Evolutionary conservation across 2,888 invertebrate genomes (phyloP), one percentile per base, ranked within the genome.

Genomic region (Mythimna loreyi): DNA sequence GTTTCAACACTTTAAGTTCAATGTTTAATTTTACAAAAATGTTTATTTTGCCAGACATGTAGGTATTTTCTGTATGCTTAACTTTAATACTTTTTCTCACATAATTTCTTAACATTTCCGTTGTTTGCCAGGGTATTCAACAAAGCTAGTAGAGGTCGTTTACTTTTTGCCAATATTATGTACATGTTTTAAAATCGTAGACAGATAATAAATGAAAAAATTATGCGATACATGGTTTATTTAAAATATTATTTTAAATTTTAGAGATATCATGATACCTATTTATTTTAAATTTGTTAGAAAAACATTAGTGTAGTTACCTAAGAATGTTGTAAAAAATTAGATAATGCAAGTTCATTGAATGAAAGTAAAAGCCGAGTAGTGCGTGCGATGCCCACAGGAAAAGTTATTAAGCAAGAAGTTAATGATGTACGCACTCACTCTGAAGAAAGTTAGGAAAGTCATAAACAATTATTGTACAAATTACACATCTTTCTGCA

Each of bases 391-490:
- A 21, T 65, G 59, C 23, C n/a, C 30, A 57, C 53, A 65, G 58
- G 66, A 61, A 78, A 66, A 61, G 66, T 49, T 69, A 55, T 67
- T 45, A 69, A 60, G 49, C 53, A 50, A 30, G 8, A 50, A 57
- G 33, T 50, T 71, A 75, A 75, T 79, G 67, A 73, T 45, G 64
- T 45, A 64, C 13, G 40, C 13, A 63, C 52, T 53, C 47, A 25
- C 23, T 55, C 45, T 57, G 67, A 82, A 72, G 74, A 79, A 83
- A 83, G 83, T 72, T 65, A 64, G 66, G 47, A 75, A 80, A 67
- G 55, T 50, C 49, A 67, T 77, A 55, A 72, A 77, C 65, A 65
- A 67, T 76, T 61, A 79, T 65, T 72, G 53, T 67, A 33, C 25
- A 79, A 82, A 83, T 79, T 69, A 77, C 73, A 71, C 74, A 62